Evolutionary conservation across 2,888 invertebrate species (phyloP), one percentile per base, ranked within the genome.

Genomic region (Drosophila nigritarsus): DNA sequence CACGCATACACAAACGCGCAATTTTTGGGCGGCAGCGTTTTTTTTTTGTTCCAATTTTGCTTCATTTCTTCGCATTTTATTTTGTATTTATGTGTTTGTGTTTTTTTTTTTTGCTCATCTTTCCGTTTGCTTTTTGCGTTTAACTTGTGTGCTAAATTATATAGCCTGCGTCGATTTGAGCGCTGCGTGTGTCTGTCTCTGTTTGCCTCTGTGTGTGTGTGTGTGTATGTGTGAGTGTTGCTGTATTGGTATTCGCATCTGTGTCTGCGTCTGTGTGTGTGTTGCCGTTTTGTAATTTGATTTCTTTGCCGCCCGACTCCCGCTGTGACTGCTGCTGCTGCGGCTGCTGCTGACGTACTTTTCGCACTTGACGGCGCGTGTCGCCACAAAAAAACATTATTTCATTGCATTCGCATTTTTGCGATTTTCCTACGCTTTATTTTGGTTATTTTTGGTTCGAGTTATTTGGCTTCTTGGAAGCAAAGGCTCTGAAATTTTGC

Each of bases 81-180:
- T 56, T 65, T 64, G 68, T 72, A 68, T 53, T 56, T 56, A 40
- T 56, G 56, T 56, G 42, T 42, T 40, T 56, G 36, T 54, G 34
- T 56, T 42, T 30, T 80, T 69, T 69, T 24, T 82, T 71, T 67
- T 53, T 73, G 67, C 73, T 80, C 77, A 77, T 80, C 84, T 80
- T 64, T 62, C 38, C 45, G 55, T 59, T 66, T 82, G 75, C 71
- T 82, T 80, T 75, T 76, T 77, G 66, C 78, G 83, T 70, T 88
- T 86, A 83, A 83, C 89, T 88, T 88, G 87, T 89, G 89, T 85
- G 89, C 89, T 87, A 89, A 85, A 85, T 89, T 85, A 85, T 85
- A 85, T 87, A 69, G 87, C 75, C 88, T 80, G 75, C 73, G 85
- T 82, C 81, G 79, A 72, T 78, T 75, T 83, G 74, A 74, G 66